A percentile compares a stretch with the other conserved stretches of the same genome.
phyloP scores from a whole-genome alignment of 2,113 vertebrate species.

The Rhinolophus ferrumequinum region DNA sequence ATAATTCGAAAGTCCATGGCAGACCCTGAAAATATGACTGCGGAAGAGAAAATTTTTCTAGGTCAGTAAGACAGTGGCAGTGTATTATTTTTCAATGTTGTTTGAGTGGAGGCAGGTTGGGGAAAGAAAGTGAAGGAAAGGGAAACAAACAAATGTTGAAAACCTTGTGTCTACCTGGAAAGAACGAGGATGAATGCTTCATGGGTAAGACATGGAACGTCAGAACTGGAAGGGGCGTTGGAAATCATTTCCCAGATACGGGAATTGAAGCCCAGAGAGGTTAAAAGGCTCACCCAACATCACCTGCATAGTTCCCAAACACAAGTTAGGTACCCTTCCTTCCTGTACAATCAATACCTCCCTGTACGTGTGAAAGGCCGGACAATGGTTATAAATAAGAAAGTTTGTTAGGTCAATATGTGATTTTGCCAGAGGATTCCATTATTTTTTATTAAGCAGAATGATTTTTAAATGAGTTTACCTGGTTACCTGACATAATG shows the following conservation, averaged over 20 bases:
- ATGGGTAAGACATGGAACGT: too few species aligned
- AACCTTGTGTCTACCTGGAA: rapidly evolving
- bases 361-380: too few species aligned
- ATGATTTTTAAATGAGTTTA: background rate
- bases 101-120: background rate
- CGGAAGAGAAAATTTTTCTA: background rate
- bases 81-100: background rate
- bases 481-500: background rate
- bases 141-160: rapidly evolving
- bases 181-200: background rate
- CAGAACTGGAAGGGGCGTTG: rapidly evolving
- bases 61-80: background rate
- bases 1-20: background rate
- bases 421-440: background rate
- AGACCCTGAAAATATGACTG: background rate
- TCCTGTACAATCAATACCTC: background rate
- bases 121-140: background rate
- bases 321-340: rapidly evolving
- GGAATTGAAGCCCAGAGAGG: background rate
- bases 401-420: background rate
- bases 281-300: too few species aligned
- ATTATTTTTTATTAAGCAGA: background rate
- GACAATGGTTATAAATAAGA: rapidly evolving
- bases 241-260: background rate
- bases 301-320: background rate